Evolutionary conservation across 2,797 vertebrate species (phyloP), one percentile per base, ranked within the genome.

Genomic region (Crypturellus tataupa): DNA sequence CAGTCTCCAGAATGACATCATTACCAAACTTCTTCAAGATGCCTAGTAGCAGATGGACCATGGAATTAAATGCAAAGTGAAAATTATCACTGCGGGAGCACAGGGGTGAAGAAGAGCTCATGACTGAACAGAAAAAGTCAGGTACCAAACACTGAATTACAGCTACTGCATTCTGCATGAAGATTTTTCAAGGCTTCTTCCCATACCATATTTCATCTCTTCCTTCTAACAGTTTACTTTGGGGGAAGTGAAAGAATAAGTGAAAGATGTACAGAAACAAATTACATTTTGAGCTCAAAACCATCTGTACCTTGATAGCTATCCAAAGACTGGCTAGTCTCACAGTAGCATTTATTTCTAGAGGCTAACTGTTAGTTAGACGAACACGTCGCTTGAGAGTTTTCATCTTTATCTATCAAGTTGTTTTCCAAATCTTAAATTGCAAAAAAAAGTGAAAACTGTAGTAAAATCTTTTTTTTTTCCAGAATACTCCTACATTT

Each of bases 251-350:
- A 80, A 93, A 93, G 35, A 55, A 55, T 47, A 72, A 42, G 44
- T 6, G 6, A 85, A 2, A 8, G 44, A 76, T 51, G 12, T 29
- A 31, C 13, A 73, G 78, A 95, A 85, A 25, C 39, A 56, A 95
- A 95, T 72, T 69, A 83, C 89, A 87, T 24, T 87, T 89, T 29
- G 56, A 70, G 31, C 93, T 88, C 49, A 72, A 91, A 94, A 63
- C 14, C 44, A 92, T 44, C 37, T 27, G n/a, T 29, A 40, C n/a
- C 65, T 89, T 87, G 69, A 62, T 25, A 77, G 55, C 53, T 39
- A 80, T 71, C 27, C 73, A 83, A 79, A 92, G 59, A 87, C 1
- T 2, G 6, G 85, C 27, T 80, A 60, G 40, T 78, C 37, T 93
- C 55, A 59, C 31, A 37, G 46, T 31, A 80, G 58, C 79, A 83